phyloP scores from a whole-genome alignment of 2,888 invertebrate genomes.

The Vannuccia rotundouncinata region DNA sequence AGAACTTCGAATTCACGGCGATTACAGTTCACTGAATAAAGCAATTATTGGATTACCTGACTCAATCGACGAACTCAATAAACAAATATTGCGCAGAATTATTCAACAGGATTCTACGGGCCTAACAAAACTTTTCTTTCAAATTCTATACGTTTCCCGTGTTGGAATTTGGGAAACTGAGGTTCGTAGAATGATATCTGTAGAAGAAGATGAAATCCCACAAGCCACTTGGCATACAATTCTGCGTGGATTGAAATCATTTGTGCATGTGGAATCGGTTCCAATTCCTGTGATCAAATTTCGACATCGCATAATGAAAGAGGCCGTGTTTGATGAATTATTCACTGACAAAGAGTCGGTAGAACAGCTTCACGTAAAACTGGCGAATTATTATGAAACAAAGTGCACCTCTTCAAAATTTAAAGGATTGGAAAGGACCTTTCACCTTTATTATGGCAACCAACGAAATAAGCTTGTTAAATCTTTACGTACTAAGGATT shows the following conservation, averaged over 20 bases:
- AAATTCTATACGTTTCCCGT: conserved; percentile 27
- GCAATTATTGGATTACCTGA: conserved; percentile 50
- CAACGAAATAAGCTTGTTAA: background rate
- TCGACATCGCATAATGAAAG: conserved; percentile 33
- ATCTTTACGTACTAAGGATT: background rate
- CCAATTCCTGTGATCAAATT: conserved; percentile 33
- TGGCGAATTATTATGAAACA: conserved; percentile 1
- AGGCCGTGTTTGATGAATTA: background rate
- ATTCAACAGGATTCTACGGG: conserved; percentile 28
- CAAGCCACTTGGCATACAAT: conserved; percentile 21
- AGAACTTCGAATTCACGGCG: conserved; percentile 49
- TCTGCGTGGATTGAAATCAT: conserved; percentile 24
- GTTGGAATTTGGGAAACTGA: conserved; percentile 35
- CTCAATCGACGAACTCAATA: conserved; percentile 40
- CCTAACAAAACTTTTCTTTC: conserved; percentile 25
- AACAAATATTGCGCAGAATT: conserved; percentile 25
- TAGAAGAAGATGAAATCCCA: background rate
- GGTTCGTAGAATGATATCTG: conserved; percentile 23
- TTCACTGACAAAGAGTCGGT: background rate
- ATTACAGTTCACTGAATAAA: conserved; percentile 45
- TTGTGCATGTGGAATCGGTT: conserved; percentile 8
- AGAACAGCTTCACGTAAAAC: background rate
- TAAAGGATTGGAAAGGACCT: background rate
- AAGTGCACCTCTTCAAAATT: background rate
- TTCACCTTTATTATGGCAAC: background rate